These are phyloP conservation scores for Cotesia typhae DNA, from an alignment of 1,140 invertebrate species.

Conservation along the genomic window DNA sequence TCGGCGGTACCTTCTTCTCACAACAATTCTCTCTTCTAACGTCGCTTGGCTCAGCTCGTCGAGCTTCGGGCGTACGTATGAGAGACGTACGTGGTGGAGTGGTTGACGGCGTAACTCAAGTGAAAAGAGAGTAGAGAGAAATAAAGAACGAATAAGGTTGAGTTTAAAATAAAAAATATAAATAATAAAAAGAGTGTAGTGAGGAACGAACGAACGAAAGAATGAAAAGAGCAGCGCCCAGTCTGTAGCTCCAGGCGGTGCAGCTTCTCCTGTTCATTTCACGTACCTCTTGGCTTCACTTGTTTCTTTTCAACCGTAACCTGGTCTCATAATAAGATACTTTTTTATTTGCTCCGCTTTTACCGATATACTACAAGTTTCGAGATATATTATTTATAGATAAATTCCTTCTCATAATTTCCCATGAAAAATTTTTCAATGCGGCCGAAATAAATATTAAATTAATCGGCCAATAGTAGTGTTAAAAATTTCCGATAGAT, in stretches of 20 bases:
- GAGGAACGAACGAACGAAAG: conserved; percentile 41
- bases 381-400: background rate
- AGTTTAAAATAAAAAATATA: no score
- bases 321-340: conserved; percentile 16
- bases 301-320: conserved; percentile 19
- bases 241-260: conserved; percentile 58
- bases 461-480: no score
- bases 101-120: conserved; percentile 42
- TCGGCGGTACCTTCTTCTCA: background rate
- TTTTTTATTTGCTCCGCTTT: conserved; percentile 17
- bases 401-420: no score
- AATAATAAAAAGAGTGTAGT: conserved; percentile 26
- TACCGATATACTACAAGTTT: background rate
- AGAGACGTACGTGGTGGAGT: conserved; percentile 35
- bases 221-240: conserved; percentile 18
- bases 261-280: conserved; percentile 56
- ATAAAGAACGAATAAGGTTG: conserved; percentile 13
- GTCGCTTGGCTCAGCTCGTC: no score
- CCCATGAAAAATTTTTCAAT: no score
- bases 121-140: conserved; percentile 14
- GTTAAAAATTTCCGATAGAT: no score
- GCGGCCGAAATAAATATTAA: no score
- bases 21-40: no score
- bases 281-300: conserved; percentile 24
- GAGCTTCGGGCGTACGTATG: conserved; percentile 25